Evolutionary conservation across 2,113 vertebrate species (phyloP), one percentile per base, ranked within the genome.

Genomic region (Heterochromis multidens): DNA sequence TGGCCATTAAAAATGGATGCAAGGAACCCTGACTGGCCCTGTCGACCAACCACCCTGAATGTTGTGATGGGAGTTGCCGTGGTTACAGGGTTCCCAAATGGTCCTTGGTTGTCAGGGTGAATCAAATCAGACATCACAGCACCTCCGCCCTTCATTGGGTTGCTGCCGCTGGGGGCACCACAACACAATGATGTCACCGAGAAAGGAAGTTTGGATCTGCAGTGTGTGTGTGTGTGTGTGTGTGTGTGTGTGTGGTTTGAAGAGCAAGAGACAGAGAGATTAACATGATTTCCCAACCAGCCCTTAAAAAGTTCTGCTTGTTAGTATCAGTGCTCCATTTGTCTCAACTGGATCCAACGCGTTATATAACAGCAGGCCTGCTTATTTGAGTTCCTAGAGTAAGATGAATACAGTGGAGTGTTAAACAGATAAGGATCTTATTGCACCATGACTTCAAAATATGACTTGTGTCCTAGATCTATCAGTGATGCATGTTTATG

Each of bases 1-100:
- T 87, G 88, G 87, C 83, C 52, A 95, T 95, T 94, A 95, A 95
- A 95, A 94, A 95, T 95, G 90, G 89, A 95, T 95, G 90, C 89
- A 88, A 91, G 84, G 88, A 92, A 90, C 90, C 85, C 79, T 81
- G 88, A 83, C 90, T 81, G 82, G 87, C 89, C 91, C 88, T 29
- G 79, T 85, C 85, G 21, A 94, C 92, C 90, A 91, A 87, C 93
- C 88, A 83, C 89, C 90, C 88, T 79, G 67, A 88, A 91, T 93
- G 92, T 94, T 95, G 91, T 94, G 92, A 95, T 91, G 92, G 90
- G 33, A 93, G 95, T 95, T 93, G 91, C 95, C 92, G 67, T 94
- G 91, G 95, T 91, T 93, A 95, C 94, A 79, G 72, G 83, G 80
- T 83, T 94, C 93, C 92, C 92, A 94, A 95, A 94, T 91, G 95